Evolutionary conservation across 2,888 invertebrate genomes (phyloP).

Genomic region (Sphecodes monilicornis): DNA sequence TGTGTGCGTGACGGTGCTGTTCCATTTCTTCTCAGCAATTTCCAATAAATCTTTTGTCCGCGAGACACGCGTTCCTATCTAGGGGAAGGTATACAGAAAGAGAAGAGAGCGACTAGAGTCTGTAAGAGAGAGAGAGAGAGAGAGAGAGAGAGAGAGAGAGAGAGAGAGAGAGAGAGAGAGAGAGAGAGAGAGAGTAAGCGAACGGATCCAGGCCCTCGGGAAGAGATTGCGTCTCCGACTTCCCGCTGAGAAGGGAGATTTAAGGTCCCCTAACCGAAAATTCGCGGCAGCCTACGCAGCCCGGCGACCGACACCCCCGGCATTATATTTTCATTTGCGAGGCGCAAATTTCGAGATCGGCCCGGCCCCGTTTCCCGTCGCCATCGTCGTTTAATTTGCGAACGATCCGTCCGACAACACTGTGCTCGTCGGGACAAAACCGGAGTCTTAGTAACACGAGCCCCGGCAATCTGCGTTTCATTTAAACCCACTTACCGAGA

Average conservation of each 20-base stretch:
- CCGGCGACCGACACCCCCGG: constrained; percentile 42
- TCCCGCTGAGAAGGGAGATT: constrained; percentile 81
- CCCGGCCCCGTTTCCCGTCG: constrained; percentile 23
- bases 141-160: constrained; percentile 37
- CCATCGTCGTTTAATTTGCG: constrained; percentile 66
- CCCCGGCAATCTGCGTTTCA: constrained; percentile 16
- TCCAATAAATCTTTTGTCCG: constrained; percentile 81
- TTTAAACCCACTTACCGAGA: constrained; percentile 11
- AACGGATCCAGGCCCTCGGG: constrained; percentile 58
- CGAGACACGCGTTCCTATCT: constrained; percentile 77
- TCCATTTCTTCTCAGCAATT: constrained; percentile 81
- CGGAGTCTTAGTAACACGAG: constrained; percentile 2
- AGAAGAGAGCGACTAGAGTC: background rate
- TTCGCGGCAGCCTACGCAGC: constrained; percentile 71
- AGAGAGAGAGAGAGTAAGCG: constrained; percentile 41
- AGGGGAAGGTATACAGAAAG: constrained; percentile 42
- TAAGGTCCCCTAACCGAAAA: constrained; percentile 78
- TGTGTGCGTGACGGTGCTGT: constrained; percentile 65
- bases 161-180: constrained; percentile 16
- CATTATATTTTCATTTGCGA: constrained; percentile 79
- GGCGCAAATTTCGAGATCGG: constrained; percentile 69
- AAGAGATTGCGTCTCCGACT: constrained; percentile 81
- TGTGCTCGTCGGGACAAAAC: constrained; percentile 10
- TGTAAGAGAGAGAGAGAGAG: constrained; percentile 8
- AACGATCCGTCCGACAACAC: constrained; percentile 41